Percentiles rank a stretch among this genome's conserved stretches.
Evolutionary conservation across 2,113 vertebrate genomes (phyloP).

Genomic region (Ginglymostoma cirratum): DNA sequence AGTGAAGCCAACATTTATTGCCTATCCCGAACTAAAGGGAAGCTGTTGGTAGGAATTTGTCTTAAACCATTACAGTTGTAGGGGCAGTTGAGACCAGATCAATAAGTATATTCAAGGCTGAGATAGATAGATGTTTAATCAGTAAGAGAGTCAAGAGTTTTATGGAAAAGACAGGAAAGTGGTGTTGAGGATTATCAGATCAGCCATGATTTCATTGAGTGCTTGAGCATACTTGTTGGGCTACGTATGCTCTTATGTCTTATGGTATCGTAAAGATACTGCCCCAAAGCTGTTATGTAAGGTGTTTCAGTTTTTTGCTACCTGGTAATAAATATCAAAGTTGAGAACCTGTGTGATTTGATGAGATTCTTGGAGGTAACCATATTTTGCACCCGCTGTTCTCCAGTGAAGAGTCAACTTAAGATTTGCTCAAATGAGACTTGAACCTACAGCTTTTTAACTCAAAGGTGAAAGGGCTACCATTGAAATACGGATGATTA

Average conservation of each 20-base stretch:
- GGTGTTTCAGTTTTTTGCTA: neutral
- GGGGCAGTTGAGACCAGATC: too few relatives aligned
- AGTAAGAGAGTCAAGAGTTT: too few relatives aligned
- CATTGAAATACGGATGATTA: neutral
- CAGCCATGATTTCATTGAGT: too few relatives aligned
- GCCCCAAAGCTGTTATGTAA: neutral
- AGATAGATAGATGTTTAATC: too few relatives aligned
- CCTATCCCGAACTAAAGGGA: neutral
- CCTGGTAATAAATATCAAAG: neutral
- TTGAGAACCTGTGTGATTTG: neutral
- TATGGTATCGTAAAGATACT: neutral
- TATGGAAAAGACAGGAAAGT: too few relatives aligned
- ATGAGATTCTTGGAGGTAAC: neutral
- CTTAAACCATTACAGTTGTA: neutral
- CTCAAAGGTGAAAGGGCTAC: neutral
- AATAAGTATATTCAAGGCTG: too few relatives aligned
- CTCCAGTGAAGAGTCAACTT: too few relatives aligned
- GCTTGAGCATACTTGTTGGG: too few relatives aligned
- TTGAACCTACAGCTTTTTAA: neutral
- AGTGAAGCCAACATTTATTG: neutral
- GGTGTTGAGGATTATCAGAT: too few relatives aligned
- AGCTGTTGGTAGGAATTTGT: neutral
- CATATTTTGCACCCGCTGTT: neutral
- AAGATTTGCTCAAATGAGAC: neutral
- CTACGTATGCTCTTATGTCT: too few relatives aligned